Evolutionary conservation across 2,797 vertebrate genomes (phyloP).

Genomic region (Siniperca obscura): DNA sequence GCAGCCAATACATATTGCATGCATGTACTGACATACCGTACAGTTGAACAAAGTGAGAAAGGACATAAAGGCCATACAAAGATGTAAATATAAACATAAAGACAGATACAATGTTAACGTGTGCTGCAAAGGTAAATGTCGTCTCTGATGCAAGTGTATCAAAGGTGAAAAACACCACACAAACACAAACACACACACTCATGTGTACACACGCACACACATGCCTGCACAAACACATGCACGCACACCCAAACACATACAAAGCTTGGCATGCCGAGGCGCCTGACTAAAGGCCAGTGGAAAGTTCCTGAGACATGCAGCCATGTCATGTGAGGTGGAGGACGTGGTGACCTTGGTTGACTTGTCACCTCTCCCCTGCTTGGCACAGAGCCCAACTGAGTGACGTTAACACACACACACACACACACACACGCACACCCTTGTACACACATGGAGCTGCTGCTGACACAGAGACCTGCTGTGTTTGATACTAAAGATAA

Average conservation of each 20-base stretch:
- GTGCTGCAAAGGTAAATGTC: background rate
- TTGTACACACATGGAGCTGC: constrained; percentile 4
- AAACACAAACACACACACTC: background rate
- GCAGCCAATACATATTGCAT: background rate
- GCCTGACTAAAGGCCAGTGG: constrained; percentile 66
- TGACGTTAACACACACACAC: constrained; percentile 33
- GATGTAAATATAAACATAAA: background rate
- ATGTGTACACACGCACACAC: background rate
- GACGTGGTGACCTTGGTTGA: constrained; percentile 54
- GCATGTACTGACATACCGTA: background rate
- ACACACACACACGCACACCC: constrained; percentile 7
- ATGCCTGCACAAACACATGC: background rate
- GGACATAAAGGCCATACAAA: background rate
- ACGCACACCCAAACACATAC: constrained; percentile 36
- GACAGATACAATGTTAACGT: background rate
- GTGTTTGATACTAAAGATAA: background rate
- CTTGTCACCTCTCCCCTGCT: constrained; percentile 62
- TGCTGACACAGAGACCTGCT: background rate
- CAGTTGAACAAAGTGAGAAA: background rate
- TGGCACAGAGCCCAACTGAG: constrained; percentile 52
- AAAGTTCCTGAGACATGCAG: constrained; percentile 66
- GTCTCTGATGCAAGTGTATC: constrained; percentile 1
- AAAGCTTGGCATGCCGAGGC: constrained; percentile 23
- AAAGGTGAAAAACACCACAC: constrained; percentile 14
- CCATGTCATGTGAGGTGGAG: constrained; percentile 69